phyloP scores from a whole-genome alignment of 2,797 vertebrate genomes.

The Rhinoraja longicauda region DNA sequence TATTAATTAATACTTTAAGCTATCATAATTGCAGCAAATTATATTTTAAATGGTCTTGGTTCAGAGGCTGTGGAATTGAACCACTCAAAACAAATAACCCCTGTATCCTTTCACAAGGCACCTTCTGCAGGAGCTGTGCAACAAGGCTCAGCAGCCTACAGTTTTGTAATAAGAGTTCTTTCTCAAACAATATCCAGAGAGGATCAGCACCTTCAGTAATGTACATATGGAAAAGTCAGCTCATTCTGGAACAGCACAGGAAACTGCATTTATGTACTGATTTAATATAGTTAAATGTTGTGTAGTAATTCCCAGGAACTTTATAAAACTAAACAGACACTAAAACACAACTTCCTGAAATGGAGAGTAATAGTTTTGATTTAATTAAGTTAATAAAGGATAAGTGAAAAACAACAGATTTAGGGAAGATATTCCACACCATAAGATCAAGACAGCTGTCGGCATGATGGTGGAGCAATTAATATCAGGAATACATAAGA shows the following conservation, averaged over 20 bases:
- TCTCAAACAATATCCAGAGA: not conserved
- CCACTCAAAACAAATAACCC: not conserved
- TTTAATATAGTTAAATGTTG: not conserved
- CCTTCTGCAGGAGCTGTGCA: not conserved
- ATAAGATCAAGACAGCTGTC: not conserved
- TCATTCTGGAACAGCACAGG: not conserved
- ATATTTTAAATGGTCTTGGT: not conserved
- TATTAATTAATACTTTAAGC: not conserved
- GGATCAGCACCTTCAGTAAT: not conserved
- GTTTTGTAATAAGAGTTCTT: not conserved
- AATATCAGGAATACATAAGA: not conserved
- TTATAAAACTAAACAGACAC: not conserved
- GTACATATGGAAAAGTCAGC: not conserved
- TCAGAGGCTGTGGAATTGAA: too few species aligned
- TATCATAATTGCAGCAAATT: not conserved
- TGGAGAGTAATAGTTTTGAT: not conserved
- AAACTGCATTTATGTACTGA: not conserved
- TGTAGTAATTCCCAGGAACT: not conserved
- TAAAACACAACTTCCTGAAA: not conserved
- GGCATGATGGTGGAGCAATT: not conserved
- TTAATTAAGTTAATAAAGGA: not conserved
- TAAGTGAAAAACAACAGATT: not conserved
- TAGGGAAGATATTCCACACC: not conserved
- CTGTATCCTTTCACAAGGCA: not conserved
- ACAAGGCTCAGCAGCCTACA: not conserved